phyloP scores from a whole-genome alignment of 2,113 vertebrate genomes.

The Burhinus bistriatus region DNA sequence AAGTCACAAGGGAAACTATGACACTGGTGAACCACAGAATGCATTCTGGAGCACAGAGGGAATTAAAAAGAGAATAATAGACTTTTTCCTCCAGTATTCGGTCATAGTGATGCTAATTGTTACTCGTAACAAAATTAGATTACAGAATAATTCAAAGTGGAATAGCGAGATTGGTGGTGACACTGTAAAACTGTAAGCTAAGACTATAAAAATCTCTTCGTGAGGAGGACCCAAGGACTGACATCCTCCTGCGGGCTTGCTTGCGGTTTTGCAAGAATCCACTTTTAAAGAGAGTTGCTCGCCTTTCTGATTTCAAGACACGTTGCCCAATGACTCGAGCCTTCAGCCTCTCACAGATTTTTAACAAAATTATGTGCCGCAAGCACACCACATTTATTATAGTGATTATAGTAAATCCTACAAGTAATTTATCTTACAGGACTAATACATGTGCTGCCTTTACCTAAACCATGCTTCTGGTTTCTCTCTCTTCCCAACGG shows the following conservation, averaged over 20 bases:
- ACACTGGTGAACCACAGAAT: neutral
- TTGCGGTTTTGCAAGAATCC: neutral
- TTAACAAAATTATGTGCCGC: neutral
- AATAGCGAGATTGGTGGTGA: neutral
- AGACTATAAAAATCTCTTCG: neutral
- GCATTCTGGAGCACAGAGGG: neutral
- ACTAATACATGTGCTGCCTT: neutral
- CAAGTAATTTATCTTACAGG: neutral
- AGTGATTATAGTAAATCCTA: neutral
- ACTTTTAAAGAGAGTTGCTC: neutral
- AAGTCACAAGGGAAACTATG: neutral
- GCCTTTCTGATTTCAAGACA: neutral
- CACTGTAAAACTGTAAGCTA: neutral
- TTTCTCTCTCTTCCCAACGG: neutral
- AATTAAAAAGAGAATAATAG: neutral
- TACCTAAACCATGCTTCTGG: neutral
- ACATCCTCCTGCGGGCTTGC: neutral
- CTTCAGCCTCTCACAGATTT: neutral
- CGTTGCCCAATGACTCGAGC: neutral
- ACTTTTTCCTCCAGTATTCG: neutral
- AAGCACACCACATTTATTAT: neutral
- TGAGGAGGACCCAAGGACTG: neutral
- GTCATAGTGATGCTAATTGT: neutral
- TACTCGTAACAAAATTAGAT: neutral
- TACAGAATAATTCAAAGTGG: neutral